phyloP scores from a whole-genome alignment of 2,797 vertebrate species.

The Falco novaeseelandiae region DNA sequence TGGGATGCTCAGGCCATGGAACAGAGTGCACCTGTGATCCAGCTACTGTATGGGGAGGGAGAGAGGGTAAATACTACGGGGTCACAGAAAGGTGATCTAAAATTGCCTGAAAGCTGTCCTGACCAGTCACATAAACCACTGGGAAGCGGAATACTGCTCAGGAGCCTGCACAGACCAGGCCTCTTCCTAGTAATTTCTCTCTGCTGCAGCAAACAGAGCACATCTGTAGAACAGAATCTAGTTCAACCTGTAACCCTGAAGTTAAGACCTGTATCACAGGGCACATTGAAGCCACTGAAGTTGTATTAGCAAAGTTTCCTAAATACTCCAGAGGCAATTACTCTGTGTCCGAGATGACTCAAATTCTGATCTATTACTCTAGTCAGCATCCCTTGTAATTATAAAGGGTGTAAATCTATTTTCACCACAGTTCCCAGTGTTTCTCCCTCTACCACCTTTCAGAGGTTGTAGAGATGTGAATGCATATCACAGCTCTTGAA shows the following conservation, averaged over 20 bases:
- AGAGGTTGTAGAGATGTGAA: background rate
- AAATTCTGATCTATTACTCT: background rate
- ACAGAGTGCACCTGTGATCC: background rate
- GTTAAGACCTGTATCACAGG: background rate
- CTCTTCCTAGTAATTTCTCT: background rate
- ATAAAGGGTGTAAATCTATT: background rate
- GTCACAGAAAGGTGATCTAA: background rate
- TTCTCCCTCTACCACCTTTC: background rate
- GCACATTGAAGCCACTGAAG: rapidly evolving
- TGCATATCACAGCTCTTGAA: rapidly evolving
- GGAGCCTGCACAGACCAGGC: background rate
- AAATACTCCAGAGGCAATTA: background rate
- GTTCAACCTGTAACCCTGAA: background rate
- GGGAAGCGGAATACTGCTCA: background rate
- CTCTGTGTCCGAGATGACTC: background rate
- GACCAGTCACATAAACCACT: rapidly evolving
- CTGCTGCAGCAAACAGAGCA: background rate
- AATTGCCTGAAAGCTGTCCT: background rate
- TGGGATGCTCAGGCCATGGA: background rate
- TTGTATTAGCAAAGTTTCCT: background rate
- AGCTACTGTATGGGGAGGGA: background rate
- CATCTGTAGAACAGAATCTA: background rate
- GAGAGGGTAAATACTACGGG: background rate
- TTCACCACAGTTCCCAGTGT: background rate
- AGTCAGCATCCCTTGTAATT: background rate